Percentiles rank a stretch among this genome's conserved stretches.
These are phyloP conservation scores for Drosophila greeni DNA, from an alignment of 2,888 invertebrate species.

Conservation along the genomic window DNA sequence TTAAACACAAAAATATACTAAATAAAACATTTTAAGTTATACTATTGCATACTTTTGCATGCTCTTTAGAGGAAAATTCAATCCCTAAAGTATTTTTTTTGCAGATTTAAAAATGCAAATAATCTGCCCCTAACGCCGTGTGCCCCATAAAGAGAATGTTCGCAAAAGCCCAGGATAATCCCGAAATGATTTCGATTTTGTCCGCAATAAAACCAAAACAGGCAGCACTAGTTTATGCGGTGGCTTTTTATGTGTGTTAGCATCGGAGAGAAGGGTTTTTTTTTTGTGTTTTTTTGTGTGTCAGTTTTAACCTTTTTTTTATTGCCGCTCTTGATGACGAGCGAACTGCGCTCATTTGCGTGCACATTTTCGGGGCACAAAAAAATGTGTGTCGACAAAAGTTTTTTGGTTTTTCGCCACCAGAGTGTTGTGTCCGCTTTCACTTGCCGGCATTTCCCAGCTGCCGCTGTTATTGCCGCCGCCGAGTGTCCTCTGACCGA, in stretches of 20 bases:
- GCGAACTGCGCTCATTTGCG: slow-evolving; percentile 68
- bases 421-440: slow-evolving; percentile 30
- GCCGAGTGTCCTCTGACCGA: slow-evolving; percentile 21
- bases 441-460: slow-evolving; percentile 9
- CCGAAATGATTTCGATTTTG: slow-evolving; percentile 4
- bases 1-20: too few species aligned
- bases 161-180: background rate
- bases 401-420: slow-evolving; percentile 20
- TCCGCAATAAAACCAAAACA: background rate
- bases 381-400: slow-evolving; percentile 68
- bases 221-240: slow-evolving; percentile 5
- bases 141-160: background rate
- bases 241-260: slow-evolving; percentile 7
- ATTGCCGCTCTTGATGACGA: slow-evolving; percentile 53
- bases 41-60: background rate
- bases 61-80: too few species aligned
- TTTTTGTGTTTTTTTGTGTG: too few species aligned
- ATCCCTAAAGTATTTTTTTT: background rate
- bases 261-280: background rate
- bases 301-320: slow-evolving; percentile 25
- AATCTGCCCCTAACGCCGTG: background rate
- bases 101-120: background rate
- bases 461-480: slow-evolving; percentile 15
- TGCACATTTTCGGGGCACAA: slow-evolving; percentile 56
- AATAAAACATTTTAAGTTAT: background rate